These are phyloP conservation scores for Thaleichthys pacificus DNA, from an alignment of 2,797 vertebrate species.

Conservation along the genomic window DNA sequence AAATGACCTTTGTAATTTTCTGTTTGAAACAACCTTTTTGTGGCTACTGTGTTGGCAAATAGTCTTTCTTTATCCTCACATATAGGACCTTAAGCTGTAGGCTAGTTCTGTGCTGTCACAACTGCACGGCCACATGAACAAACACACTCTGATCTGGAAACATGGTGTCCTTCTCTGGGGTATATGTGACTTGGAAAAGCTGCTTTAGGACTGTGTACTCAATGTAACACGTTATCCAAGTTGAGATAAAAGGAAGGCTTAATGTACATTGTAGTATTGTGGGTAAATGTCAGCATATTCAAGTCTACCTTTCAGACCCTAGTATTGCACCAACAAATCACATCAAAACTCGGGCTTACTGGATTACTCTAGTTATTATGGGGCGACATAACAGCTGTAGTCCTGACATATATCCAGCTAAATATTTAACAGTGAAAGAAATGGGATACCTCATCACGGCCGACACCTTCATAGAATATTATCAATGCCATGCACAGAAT, in stretches of 20 bases:
- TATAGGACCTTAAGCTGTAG: no score
- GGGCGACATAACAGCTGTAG: background rate
- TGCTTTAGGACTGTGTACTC: no score
- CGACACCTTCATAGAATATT: background rate
- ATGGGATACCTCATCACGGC: background rate
- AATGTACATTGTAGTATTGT: background rate
- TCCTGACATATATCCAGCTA: background rate
- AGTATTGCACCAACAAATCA: background rate
- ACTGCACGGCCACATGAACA: constrained; percentile 32
- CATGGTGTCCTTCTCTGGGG: no score
- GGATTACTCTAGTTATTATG: background rate
- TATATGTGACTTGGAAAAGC: no score
- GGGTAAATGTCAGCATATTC: background rate
- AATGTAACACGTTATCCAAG: no score
- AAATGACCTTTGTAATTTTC: constrained; percentile 6
- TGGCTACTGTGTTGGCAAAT: no score
- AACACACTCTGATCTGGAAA: no score
- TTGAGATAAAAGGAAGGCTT: no score
- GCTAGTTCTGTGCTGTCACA: background rate
- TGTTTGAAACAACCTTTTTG: background rate
- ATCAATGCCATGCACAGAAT: background rate
- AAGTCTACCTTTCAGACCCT: background rate
- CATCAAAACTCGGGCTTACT: background rate
- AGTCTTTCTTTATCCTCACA: no score
- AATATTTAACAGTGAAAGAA: constrained; percentile 5